A percentile compares a stretch with the other conserved stretches of the same genome.
phyloP scores from a whole-genome alignment of 1,140 invertebrate genomes.

The Lucilia cuprina region DNA sequence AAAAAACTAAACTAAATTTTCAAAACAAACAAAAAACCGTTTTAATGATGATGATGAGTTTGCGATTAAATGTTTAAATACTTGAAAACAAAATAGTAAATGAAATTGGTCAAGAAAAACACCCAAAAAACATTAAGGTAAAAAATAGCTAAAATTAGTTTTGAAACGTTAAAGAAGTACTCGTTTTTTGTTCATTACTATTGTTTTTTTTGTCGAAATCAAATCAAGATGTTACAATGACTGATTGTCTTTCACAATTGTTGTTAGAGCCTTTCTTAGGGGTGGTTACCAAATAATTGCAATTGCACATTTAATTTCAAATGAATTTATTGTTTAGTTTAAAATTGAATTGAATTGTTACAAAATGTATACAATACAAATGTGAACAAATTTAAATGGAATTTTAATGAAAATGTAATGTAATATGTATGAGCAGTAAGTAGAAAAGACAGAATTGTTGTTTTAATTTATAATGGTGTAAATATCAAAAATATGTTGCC shows the following conservation, averaged over 20 bases:
- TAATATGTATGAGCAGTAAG: background rate
- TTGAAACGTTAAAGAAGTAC: background rate
- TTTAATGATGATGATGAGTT: slow-evolving; percentile 33
- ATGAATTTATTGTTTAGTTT: background rate
- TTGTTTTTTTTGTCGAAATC: background rate
- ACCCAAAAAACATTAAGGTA: background rate
- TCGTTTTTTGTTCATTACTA: background rate
- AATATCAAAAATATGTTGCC: slow-evolving; percentile 11
- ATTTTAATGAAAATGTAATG: background rate
- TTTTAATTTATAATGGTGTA: background rate
- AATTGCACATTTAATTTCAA: slow-evolving; percentile 31
- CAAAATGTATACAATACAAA: background rate
- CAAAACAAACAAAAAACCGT: background rate
- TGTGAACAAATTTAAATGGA: background rate
- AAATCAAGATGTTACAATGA: slow-evolving; percentile 33
- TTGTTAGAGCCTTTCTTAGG: slow-evolving; percentile 11
- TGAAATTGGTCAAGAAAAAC: background rate
- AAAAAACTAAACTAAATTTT: background rate
- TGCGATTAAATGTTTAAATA: slow-evolving; percentile 5
- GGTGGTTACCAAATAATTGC: slow-evolving; percentile 28
- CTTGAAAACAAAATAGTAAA: background rate
- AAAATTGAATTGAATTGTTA: no score
- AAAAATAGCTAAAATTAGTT: background rate
- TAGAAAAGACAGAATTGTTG: background rate
- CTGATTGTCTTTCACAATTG: slow-evolving; percentile 18